These are phyloP conservation scores for Sardina pilchardus DNA, from an alignment of 2,113 vertebrate species.

Conservation along the genomic window DNA sequence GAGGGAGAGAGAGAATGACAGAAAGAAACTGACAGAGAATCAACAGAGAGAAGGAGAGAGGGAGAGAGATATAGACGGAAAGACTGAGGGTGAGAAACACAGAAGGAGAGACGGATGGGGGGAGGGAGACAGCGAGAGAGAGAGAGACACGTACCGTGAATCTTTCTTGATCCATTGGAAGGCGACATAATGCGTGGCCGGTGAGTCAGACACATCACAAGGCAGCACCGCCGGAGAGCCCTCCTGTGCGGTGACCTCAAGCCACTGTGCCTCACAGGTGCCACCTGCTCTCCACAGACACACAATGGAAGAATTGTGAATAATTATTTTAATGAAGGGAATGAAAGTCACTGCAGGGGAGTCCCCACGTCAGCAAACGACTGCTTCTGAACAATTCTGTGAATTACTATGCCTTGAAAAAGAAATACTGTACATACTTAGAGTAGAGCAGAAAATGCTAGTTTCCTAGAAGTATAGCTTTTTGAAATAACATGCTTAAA, in stretches of 20 bases:
- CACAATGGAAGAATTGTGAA: constrained; percentile 12
- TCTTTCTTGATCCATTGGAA: not conserved
- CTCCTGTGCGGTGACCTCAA: not conserved
- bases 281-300: not conserved
- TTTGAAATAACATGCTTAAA: not conserved
- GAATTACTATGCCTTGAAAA: not conserved
- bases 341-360: not conserved
- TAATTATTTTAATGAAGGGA: constrained; percentile 18
- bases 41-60: not conserved
- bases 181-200: not conserved
- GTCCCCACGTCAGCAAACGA: not conserved
- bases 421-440: not conserved
- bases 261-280: not conserved
- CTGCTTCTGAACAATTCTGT: not conserved
- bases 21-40: not conserved
- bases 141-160: not conserved
- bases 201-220: not conserved
- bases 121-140: not conserved
- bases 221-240: not conserved
- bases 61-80: not conserved
- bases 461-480: not conserved
- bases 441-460: not conserved
- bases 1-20: not conserved
- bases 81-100: not conserved
- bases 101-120: not conserved